Conservation (phyloP, 2,797 vertebrate genomes). For the Artibeus jamaicensis region DNA sequence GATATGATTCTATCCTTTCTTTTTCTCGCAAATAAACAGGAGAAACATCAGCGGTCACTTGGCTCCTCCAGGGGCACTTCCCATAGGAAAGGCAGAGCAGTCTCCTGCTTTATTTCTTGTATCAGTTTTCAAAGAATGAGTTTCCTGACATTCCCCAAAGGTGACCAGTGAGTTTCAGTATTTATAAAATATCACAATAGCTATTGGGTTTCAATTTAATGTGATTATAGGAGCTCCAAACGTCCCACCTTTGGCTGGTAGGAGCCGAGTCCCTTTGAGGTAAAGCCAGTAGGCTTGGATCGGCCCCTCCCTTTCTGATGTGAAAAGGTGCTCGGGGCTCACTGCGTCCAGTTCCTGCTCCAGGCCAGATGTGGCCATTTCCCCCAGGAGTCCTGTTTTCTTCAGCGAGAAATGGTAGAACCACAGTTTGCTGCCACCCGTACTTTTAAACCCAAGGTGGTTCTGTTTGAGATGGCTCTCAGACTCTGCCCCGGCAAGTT, state of each 20-base stretch:
- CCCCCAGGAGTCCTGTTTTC: not conserved
- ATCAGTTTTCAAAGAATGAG: not conserved
- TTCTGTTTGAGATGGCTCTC: not conserved
- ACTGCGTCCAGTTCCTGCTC: not conserved
- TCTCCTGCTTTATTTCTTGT: not conserved
- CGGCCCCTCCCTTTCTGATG: not conserved
- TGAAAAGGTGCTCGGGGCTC: not conserved
- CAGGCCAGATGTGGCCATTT: not conserved
- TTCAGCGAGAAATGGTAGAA: not conserved
- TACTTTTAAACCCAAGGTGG: not conserved
- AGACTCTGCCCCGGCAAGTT: not conserved
- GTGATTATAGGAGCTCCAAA: not conserved
- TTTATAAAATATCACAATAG: not conserved
- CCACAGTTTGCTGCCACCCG: not conserved
- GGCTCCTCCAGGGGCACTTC: too few species aligned
- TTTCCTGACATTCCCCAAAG: not conserved
- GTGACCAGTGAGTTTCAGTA: not conserved
- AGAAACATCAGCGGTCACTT: not conserved
- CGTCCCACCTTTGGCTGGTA: not conserved
- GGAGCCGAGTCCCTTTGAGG: not conserved
- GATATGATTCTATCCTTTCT: not conserved
- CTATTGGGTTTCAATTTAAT: not conserved
- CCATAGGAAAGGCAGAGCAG: accelerated
- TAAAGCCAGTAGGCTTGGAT: not conserved
- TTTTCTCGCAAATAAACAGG: not conserved